A percentile compares a stretch with the other conserved stretches of the same genome.
These are phyloP conservation scores for Acronicta leporina DNA, from an alignment of 2,888 invertebrate genomes.

Conservation along the genomic window DNA sequence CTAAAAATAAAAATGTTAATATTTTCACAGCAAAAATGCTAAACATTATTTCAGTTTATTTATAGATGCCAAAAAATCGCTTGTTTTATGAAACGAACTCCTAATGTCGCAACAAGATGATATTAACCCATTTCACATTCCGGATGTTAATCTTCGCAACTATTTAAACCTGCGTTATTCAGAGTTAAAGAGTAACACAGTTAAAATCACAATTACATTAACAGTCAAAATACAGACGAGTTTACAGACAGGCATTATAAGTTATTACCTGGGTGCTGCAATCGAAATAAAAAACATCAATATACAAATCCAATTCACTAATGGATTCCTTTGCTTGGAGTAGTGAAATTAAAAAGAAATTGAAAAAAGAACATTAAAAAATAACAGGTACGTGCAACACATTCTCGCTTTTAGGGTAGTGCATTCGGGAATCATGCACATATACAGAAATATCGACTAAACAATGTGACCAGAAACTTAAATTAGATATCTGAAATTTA, in stretches of 20 bases:
- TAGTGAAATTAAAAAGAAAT: conserved; percentile 68
- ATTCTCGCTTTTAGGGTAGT: conserved; percentile 84
- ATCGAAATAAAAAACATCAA: conserved; percentile 65
- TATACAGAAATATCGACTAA: conserved; percentile 68
- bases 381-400: conserved; percentile 83
- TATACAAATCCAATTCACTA: conserved; percentile 79
- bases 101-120: conserved; percentile 13
- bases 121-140: conserved; percentile 50
- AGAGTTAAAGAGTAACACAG: conserved; percentile 25
- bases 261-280: conserved; percentile 51
- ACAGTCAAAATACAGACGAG: conserved; percentile 50
- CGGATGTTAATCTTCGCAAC: conserved; percentile 21
- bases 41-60: conserved; percentile 36
- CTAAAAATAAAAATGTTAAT: conserved; percentile 18
- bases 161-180: conserved; percentile 11
- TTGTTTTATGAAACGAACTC: conserved; percentile 31
- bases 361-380: conserved; percentile 73
- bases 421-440: conserved; percentile 88
- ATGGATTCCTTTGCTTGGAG: conserved; percentile 81
- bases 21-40: conserved; percentile 20
- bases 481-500: conserved; percentile 2
- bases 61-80: conserved; percentile 37
- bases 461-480: conserved; percentile 65
- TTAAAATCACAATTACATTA: conserved; percentile 37
- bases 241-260: conserved; percentile 52